Conservation (phyloP, 2,888 invertebrate genomes). For the Gastrophysa polygoni region DNA sequence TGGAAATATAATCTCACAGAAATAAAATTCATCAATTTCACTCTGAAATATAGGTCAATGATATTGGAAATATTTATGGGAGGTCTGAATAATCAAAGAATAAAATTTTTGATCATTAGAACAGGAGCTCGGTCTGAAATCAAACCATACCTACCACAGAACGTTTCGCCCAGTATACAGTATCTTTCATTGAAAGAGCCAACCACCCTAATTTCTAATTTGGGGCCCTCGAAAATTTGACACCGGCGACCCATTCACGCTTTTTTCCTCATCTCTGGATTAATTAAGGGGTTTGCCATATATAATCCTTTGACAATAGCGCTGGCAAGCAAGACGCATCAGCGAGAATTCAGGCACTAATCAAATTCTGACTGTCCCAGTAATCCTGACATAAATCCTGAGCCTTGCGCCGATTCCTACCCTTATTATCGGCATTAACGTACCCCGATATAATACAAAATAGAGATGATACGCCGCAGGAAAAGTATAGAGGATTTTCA, state of each 20-base stretch:
- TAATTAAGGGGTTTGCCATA: slow-evolving; percentile 40
- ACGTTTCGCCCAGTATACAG: too few relatives aligned
- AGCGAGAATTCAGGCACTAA: slow-evolving; percentile 43
- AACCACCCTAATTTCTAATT: slow-evolving; percentile 6
- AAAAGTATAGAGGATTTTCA: too few relatives aligned
- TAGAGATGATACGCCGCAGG: too few relatives aligned
- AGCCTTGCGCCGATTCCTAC: slow-evolving; percentile 30
- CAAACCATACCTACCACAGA: too few relatives aligned
- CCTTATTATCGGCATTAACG: slow-evolving; percentile 13
- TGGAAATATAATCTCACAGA: too few relatives aligned
- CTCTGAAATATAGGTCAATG: too few relatives aligned
- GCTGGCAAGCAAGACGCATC: slow-evolving; percentile 39
- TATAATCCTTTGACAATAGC: slow-evolving; percentile 42
- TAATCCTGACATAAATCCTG: slow-evolving; percentile 36
- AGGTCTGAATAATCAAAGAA: too few relatives aligned
- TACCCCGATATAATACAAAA: neutral
- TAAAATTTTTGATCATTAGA: too few relatives aligned
- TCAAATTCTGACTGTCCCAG: slow-evolving; percentile 34
- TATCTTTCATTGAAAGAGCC: too few relatives aligned
- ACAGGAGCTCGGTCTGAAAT: too few relatives aligned
- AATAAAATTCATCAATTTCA: too few relatives aligned
- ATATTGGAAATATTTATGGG: too few relatives aligned
- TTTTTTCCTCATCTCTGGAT: slow-evolving; percentile 29
- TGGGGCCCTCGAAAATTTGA: neutral
- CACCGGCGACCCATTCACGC: neutral